A percentile compares a stretch with the other conserved stretches of the same genome.
Conservation (phyloP, 1,140 invertebrate genomes). For the Neomicropteryx cornuta region DNA sequence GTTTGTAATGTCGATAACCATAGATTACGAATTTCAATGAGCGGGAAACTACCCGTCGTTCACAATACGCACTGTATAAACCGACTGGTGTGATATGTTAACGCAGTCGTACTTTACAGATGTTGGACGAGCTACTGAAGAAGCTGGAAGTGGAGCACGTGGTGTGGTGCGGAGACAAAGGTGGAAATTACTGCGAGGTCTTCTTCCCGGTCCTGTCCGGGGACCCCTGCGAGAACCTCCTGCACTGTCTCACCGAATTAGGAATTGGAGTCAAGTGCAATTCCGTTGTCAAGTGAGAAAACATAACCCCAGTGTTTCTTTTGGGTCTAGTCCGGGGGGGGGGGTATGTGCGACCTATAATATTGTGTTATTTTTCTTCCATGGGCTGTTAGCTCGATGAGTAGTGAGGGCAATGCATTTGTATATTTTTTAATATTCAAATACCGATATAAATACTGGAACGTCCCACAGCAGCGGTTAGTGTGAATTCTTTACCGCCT, state of each 20-base stretch:
- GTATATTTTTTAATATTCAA: too few species aligned
- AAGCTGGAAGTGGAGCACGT: constrained; percentile 58
- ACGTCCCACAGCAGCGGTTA: too few species aligned
- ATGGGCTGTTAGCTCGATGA: too few species aligned
- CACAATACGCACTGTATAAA: neutral
- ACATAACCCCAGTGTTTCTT: neutral
- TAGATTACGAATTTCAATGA: neutral
- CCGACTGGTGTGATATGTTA: constrained; percentile 2
- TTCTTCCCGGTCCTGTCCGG: constrained; percentile 56
- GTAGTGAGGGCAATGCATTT: too few species aligned
- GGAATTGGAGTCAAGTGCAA: constrained; percentile 57
- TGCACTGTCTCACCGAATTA: constrained; percentile 58
- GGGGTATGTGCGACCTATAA: too few species aligned
- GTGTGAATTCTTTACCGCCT: too few species aligned
- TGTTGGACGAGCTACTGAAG: constrained; percentile 49
- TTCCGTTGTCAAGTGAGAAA: constrained; percentile 54
- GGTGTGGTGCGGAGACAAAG: constrained; percentile 54
- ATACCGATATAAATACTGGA: too few species aligned
- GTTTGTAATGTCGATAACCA: constrained; percentile 4
- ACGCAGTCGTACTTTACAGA: constrained; percentile 24
- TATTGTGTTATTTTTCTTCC: neutral
- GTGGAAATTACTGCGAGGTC: constrained; percentile 55
- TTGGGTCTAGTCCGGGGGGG: too few species aligned
- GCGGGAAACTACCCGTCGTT: neutral
- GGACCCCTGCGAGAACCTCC: constrained; percentile 55